These are phyloP conservation scores for Chrosomus eos DNA, from an alignment of 2,797 vertebrate genomes.

Conservation along the genomic window DNA sequence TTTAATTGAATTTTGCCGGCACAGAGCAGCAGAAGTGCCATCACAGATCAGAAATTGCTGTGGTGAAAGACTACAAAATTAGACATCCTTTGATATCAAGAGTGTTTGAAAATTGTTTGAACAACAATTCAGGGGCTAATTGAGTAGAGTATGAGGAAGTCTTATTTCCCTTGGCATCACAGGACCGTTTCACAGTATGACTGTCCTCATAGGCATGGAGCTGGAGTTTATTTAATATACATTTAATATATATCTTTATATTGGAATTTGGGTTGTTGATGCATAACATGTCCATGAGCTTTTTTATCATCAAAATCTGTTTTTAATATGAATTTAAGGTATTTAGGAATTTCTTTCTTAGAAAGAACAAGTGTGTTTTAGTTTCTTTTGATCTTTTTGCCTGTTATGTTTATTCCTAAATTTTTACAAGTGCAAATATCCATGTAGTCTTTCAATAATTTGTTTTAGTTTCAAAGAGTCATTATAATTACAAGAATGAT, in stretches of 20 bases:
- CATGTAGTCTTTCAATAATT: too few species aligned
- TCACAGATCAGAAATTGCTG: slow-evolving; percentile 16
- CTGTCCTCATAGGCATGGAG: background rate
- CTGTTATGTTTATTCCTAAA: background rate
- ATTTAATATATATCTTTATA: background rate
- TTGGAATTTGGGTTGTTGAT: background rate
- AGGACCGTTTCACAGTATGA: background rate
- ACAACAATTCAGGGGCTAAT: background rate
- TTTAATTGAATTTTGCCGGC: slow-evolving; percentile 20
- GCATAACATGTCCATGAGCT: background rate
- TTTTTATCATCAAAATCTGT: background rate
- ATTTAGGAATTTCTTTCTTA: background rate
- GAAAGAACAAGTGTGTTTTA: background rate
- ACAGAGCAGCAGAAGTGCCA: background rate
- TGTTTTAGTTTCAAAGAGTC: too few species aligned
- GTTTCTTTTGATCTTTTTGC: background rate
- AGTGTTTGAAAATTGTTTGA: background rate
- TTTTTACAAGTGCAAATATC: background rate
- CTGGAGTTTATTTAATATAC: background rate
- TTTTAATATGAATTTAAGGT: background rate
- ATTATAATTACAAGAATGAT: too few species aligned
- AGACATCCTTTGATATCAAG: slow-evolving; percentile 2
- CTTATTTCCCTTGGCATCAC: background rate
- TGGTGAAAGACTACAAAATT: slow-evolving; percentile 2
- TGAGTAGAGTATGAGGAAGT: background rate